Evolutionary conservation across 2,888 invertebrate species (phyloP).

Genomic region (Meghimatium bilineatum): DNA sequence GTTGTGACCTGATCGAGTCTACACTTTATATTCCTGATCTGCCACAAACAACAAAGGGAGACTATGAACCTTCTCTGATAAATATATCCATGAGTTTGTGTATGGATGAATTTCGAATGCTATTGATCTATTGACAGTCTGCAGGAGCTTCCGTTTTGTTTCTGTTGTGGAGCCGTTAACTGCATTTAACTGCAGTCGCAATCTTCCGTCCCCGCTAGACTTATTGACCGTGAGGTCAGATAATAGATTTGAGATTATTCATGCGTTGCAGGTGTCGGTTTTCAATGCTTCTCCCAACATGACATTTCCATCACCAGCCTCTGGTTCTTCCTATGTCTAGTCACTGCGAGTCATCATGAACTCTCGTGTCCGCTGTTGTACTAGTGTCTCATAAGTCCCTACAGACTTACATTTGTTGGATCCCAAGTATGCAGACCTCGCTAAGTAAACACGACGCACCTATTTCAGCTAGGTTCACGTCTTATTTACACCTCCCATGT

Average conservation of each 20-base stretch:
- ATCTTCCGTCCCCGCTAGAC: conserved; percentile 13
- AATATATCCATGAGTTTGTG: conserved; percentile 17
- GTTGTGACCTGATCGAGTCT: not conserved
- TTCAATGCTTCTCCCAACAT: conserved; percentile 27
- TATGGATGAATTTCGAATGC: not conserved
- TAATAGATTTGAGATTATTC: conserved; percentile 24
- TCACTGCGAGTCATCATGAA: not conserved
- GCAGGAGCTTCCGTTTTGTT: conserved; percentile 29
- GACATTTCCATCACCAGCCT: conserved; percentile 39
- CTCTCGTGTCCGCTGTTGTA: conserved; percentile 1
- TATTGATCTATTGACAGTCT: conserved; percentile 30
- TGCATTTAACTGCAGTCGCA: not conserved
- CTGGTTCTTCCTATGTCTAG: not conserved
- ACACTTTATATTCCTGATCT: not conserved
- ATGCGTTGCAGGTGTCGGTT: conserved; percentile 9
- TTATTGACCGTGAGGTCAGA: conserved; percentile 37
- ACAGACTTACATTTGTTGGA: not conserved
- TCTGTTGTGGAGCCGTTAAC: conserved; percentile 11
- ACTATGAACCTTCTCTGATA: not conserved
- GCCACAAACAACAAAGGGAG: not conserved
- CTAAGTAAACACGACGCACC: conserved; percentile 14
- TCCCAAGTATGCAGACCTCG: not conserved
- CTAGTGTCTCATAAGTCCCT: conserved; percentile 9
- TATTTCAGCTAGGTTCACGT: conserved; percentile 2
- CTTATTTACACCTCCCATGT: conserved; percentile 20